Conservation (phyloP, 2,113 vertebrate genomes). For the Aramus guarauna region DNA sequence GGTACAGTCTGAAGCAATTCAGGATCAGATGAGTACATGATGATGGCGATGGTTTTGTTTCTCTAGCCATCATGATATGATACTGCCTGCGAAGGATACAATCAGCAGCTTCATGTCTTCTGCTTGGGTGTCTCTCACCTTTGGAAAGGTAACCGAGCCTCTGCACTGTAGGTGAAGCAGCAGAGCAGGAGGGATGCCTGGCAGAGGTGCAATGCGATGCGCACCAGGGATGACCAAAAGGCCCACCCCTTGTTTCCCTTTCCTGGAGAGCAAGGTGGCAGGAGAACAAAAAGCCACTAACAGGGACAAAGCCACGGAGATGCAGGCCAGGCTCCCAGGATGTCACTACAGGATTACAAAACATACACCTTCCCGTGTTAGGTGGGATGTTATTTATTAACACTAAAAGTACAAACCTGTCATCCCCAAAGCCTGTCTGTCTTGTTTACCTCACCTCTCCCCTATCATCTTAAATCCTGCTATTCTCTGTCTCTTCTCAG, state of each 20-base stretch:
- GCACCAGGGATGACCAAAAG: not conserved
- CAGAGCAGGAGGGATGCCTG: not conserved
- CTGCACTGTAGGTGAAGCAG: not conserved
- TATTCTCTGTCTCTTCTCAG: slow-evolving; percentile 33
- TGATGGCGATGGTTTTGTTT: fast-evolving
- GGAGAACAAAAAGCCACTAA: not conserved
- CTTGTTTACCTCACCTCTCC: slow-evolving; percentile 23
- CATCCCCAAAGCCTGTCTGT: not conserved
- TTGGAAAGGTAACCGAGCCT: not conserved
- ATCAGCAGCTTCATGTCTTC: not conserved
- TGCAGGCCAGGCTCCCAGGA: not conserved
- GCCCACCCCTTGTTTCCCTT: not conserved
- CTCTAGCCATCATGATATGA: fast-evolving
- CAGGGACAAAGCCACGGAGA: not conserved
- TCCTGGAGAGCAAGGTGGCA: not conserved
- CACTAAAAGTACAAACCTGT: not conserved
- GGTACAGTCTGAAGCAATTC: not conserved
- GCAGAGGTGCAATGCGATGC: fast-evolving
- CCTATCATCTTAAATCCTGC: slow-evolving; percentile 33
- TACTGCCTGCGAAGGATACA: not conserved
- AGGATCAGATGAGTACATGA: not conserved
- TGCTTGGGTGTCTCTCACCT: not conserved
- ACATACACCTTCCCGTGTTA: not conserved
- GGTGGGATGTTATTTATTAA: slow-evolving; percentile 1
- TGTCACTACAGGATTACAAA: not conserved